Evolutionary conservation across 1,140 invertebrate species (phyloP).

Genomic region (Charaxes varanes): DNA sequence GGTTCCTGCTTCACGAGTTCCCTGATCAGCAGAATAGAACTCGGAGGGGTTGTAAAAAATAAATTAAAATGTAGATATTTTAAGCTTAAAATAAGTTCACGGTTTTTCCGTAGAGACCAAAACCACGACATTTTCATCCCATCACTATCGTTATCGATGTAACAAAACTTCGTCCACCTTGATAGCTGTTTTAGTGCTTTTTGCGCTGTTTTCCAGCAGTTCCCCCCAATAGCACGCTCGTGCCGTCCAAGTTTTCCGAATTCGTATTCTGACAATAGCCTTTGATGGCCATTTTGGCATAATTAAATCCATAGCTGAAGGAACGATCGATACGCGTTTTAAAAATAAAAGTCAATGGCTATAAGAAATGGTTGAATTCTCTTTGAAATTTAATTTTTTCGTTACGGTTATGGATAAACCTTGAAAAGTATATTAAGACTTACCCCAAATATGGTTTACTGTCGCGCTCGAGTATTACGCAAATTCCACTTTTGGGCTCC

Average conservation of each 20-base stretch:
- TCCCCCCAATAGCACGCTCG: slow-evolving; percentile 35
- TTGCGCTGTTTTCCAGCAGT: slow-evolving; percentile 27
- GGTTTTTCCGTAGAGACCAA: no score
- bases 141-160: slow-evolving; percentile 30
- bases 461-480: no score
- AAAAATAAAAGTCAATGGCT: slow-evolving; percentile 8
- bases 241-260: slow-evolving; percentile 22
- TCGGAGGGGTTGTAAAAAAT: neutral
- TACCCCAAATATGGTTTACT: no score
- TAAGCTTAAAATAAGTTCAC: slow-evolving; percentile 1
- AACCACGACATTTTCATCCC: slow-evolving; percentile 4
- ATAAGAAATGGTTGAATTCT: no score
- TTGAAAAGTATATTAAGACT: no score
- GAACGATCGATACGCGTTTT: slow-evolving; percentile 5
- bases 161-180: slow-evolving; percentile 52
- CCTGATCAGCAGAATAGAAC: no score
- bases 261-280: slow-evolving; percentile 31
- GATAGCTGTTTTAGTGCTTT: slow-evolving; percentile 49
- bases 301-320: slow-evolving; percentile 26
- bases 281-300: slow-evolving; percentile 23
- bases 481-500: no score
- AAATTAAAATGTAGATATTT: neutral
- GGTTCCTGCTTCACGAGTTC: no score
- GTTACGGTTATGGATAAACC: no score
- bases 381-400: no score